Evolutionary conservation across 2,113 vertebrate genomes (phyloP), one percentile per base, ranked within the genome.

Genomic region (Vicugna pacos): DNA sequence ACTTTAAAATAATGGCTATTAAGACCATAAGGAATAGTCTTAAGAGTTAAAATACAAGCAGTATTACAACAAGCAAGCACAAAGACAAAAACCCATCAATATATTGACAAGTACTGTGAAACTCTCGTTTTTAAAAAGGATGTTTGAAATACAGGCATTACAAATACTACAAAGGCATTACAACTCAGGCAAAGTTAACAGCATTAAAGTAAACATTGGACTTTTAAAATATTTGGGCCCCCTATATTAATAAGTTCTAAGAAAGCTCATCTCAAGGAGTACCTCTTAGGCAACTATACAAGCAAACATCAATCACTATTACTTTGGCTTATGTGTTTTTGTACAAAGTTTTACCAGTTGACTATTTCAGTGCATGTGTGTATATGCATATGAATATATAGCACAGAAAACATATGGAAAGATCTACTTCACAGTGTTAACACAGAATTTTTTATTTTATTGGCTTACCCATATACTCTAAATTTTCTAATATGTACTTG

Each of bases 51-150:
- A 95, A 95, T 70, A 93, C 52, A 65, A 95, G 38, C 17, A 89
- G 52, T 89, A 14, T 90, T 75, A 64, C 96, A 95, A 96, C 81
- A 85, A 98, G 88, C 54, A 92, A 93, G 70, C 83, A 65, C 15
- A 88, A 72, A 95, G 96, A 89, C 85, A 97, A 97, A 98, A 80
- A n/a, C 16, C 81, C 84, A 97, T 89, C 93, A 94, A 77, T 83
- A 95, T 95, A 96, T 91, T 96, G 94, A 96, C 92, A 97, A 98
- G 87, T 96, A 91, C 80, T 96, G 95, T 96, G 96, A 97, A 97
- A 96, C 75, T 62, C 94, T 97, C 91, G 35, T 56, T 96, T 93
- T 95, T 75, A 92, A 70, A 81, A 77, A 64, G 91, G 87, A 97
- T n/a, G 50, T 98, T 97, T 96, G 96, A 98, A 95, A 92, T 42